Evolutionary conservation across 2,113 vertebrate species (phyloP).

Genomic region (Okapia johnstoni): DNA sequence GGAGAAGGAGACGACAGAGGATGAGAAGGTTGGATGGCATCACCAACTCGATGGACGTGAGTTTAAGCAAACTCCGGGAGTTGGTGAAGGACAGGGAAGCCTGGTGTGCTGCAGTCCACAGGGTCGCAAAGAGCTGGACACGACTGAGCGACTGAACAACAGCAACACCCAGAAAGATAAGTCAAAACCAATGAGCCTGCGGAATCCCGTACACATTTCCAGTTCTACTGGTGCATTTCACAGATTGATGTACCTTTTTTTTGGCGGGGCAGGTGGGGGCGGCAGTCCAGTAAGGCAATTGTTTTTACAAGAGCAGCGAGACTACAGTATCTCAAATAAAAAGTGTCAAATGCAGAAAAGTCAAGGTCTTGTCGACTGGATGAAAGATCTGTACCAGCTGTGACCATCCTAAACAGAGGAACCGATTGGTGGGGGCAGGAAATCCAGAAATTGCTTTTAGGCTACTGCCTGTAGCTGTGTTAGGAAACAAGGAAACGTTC

Average conservation of each 20-base stretch:
- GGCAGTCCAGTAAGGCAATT: fast-evolving
- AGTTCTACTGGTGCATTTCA: neutral
- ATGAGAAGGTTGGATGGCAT: neutral
- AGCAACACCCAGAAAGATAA: fast-evolving
- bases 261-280: neutral
- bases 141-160: fast-evolving
- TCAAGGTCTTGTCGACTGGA: neutral
- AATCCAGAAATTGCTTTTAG: neutral
- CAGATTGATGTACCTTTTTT: fast-evolving
- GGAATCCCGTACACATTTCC: no score
- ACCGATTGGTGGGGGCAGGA: neutral
- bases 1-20: neutral
- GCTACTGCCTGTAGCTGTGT: neutral
- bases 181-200: fast-evolving
- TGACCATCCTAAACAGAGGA: neutral
- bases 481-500: neutral
- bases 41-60: fast-evolving
- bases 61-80: neutral
- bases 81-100: neutral
- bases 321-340: fast-evolving
- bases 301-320: neutral
- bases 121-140: fast-evolving
- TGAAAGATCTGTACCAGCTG: neutral
- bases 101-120: neutral
- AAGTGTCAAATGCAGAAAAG: neutral